Percentiles rank a stretch among this genome's conserved stretches.
These are phyloP conservation scores for Oryzias sinensis DNA, from an alignment of 2,797 vertebrate species.

Conservation along the genomic window DNA sequence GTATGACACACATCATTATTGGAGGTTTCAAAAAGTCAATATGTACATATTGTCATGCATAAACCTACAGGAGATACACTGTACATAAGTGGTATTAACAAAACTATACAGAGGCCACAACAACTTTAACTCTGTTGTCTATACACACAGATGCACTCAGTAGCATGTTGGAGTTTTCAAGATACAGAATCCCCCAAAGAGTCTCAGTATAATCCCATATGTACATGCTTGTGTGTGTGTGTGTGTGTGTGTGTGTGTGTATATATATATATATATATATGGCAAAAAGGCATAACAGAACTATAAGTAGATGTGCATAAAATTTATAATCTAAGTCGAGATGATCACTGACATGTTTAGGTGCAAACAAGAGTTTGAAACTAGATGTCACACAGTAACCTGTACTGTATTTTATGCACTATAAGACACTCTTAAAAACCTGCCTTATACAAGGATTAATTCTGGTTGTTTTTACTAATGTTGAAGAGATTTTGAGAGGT, in stretches of 20 bases:
- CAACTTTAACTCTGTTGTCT: conserved; percentile 35
- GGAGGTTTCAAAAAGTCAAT: conserved; percentile 61
- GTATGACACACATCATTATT: conserved; percentile 59
- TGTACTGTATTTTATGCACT: no score
- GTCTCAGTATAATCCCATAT: conserved; percentile 6
- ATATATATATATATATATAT: no score
- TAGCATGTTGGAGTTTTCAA: conserved; percentile 11
- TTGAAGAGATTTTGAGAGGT: no score
- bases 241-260: no score
- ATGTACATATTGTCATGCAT: conserved; percentile 87
- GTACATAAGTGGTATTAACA: conserved; percentile 46
- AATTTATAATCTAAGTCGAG: conserved; percentile 30
- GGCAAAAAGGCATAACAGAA: no score
- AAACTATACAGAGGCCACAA: conserved; percentile 47
- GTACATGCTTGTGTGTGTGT: no score
- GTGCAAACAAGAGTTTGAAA: conserved; percentile 31
- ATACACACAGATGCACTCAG: conserved; percentile 23
- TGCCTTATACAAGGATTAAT: no score
- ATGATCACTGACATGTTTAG: conserved; percentile 30
- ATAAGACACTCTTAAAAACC: no score
- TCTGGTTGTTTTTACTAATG: no score
- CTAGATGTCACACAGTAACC: conserved; percentile 17
- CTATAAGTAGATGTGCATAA: conserved; percentile 8
- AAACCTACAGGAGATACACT: conserved; percentile 74
- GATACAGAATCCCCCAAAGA: conserved; percentile 21